Evolutionary conservation across 2,797 vertebrate species (phyloP).

Genomic region (Xenops minutus): DNA sequence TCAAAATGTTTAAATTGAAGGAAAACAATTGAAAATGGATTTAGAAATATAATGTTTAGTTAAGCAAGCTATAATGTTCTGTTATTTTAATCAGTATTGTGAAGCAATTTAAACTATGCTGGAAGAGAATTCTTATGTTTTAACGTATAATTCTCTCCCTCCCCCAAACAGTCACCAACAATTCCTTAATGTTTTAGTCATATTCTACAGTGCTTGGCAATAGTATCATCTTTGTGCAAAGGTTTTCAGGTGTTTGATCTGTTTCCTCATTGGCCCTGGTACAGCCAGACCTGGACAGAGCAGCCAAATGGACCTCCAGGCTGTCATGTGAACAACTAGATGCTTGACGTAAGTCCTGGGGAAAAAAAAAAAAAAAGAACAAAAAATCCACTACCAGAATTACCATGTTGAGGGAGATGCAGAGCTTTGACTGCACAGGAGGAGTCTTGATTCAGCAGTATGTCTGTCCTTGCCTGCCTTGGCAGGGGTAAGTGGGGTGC

Average conservation of each 20-base stretch:
- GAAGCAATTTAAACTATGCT: constrained; percentile 70
- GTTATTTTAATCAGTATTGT: constrained; percentile 77
- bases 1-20: constrained; percentile 79
- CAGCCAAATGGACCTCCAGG: not conserved
- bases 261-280: not conserved
- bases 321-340: not conserved
- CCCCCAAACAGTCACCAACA: constrained; percentile 54
- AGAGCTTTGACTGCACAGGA: not conserved
- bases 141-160: constrained; percentile 57
- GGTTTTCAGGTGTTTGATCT: not conserved
- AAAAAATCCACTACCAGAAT: not conserved
- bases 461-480: not conserved
- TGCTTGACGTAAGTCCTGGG: not conserved
- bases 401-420: not conserved
- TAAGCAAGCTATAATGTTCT: constrained; percentile 75
- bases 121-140: constrained; percentile 67
- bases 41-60: constrained; percentile 78
- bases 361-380: not conserved
- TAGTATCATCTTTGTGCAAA: not conserved
- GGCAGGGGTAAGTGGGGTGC: rapidly evolving
- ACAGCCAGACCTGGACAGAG: not conserved
- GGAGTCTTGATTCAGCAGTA: not conserved
- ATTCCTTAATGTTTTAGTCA: constrained; percentile 44
- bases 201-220: constrained; percentile 6
- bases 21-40: constrained; percentile 79